A percentile compares a stretch with the other conserved stretches of the same genome.
Conservation (phyloP, 2,113 vertebrate genomes). For the Polypterus senegalus region DNA sequence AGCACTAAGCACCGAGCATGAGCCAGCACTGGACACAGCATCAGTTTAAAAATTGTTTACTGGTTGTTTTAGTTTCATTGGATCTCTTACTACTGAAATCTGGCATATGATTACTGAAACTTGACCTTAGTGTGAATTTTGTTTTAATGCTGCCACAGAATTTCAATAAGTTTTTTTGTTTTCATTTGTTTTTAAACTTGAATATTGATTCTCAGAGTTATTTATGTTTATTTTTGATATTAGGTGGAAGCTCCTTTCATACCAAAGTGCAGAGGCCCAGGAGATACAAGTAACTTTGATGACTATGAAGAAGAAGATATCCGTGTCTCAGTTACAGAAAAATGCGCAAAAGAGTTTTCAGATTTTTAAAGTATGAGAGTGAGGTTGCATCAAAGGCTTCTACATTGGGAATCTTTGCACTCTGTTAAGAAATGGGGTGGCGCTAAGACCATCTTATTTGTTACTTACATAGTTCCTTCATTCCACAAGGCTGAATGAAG, state of each 20-base stretch:
- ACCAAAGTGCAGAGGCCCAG: conserved; percentile 97
- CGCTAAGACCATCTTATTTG: conserved; percentile 67
- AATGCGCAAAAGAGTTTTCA: conserved; percentile 93
- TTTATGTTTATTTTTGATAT: not conserved
- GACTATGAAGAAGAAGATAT: conserved; percentile 98
- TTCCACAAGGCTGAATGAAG: conserved; percentile 81
- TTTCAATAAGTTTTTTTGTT: not conserved
- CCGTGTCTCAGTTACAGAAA: conserved; percentile 91
- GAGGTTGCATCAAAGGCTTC: conserved; percentile 59
- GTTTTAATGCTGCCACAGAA: no score
- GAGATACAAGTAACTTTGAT: conserved; percentile 97
- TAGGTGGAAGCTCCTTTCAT: conserved; percentile 96
- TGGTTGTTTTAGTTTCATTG: no score
- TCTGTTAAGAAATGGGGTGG: conserved; percentile 70
- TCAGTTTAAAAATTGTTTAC: no score
- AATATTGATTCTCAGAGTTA: no score
- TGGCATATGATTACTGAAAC: no score
- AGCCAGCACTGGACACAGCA: no score
- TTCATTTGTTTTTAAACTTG: conserved; percentile 14
- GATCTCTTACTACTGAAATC: no score
- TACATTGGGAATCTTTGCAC: conserved; percentile 71
- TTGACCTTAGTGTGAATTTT: no score
- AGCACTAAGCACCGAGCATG: no score
- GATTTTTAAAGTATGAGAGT: conserved; percentile 77
- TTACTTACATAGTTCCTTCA: conserved; percentile 76